phyloP scores from a whole-genome alignment of 2,113 vertebrate species.

The Lucifuga dentata region DNA sequence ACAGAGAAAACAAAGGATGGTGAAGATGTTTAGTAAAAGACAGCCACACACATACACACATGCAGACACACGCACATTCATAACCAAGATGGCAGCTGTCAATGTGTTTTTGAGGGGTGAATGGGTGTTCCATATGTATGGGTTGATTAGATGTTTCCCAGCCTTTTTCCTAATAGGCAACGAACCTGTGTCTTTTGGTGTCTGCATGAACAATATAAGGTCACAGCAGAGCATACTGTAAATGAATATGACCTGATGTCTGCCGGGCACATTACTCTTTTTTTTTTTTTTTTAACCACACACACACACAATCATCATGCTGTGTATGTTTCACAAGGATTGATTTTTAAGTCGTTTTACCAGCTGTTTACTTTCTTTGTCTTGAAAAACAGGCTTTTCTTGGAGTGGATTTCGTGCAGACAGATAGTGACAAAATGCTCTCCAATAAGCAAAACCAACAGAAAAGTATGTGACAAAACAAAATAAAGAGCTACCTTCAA shows the following conservation, averaged over 20 bases:
- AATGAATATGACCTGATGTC: slow-evolving; percentile 37
- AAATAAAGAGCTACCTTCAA: slow-evolving; percentile 72
- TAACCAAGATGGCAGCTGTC: slow-evolving; percentile 29
- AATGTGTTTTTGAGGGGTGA: not conserved
- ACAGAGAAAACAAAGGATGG: not conserved
- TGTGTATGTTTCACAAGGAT: slow-evolving; percentile 17
- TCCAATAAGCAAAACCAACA: slow-evolving; percentile 5
- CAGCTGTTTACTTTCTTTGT: slow-evolving; percentile 27
- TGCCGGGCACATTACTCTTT: slow-evolving; percentile 56
- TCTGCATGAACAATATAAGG: slow-evolving; percentile 26
- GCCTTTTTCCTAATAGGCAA: not conserved
- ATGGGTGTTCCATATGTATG: slow-evolving; percentile 12
- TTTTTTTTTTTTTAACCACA: slow-evolving; percentile 25
- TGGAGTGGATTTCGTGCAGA: slow-evolving; percentile 32
- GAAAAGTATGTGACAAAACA: slow-evolving; percentile 63
- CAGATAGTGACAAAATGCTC: slow-evolving; percentile 7
- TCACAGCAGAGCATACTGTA: slow-evolving; percentile 56
- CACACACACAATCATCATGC: slow-evolving; percentile 38
- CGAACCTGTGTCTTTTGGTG: slow-evolving; percentile 26
- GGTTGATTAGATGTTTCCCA: not conserved
- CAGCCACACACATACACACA: not conserved
- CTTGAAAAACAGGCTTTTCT: slow-evolving; percentile 31
- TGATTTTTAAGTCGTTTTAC: not conserved
- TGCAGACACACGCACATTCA: slow-evolving; percentile 16
- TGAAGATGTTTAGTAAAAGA: slow-evolving; percentile 5